A percentile compares a stretch with the other conserved stretches of the same genome.
These are phyloP conservation scores for Machimus rusticus DNA, from an alignment of 2,888 invertebrate genomes.

Conservation along the genomic window DNA sequence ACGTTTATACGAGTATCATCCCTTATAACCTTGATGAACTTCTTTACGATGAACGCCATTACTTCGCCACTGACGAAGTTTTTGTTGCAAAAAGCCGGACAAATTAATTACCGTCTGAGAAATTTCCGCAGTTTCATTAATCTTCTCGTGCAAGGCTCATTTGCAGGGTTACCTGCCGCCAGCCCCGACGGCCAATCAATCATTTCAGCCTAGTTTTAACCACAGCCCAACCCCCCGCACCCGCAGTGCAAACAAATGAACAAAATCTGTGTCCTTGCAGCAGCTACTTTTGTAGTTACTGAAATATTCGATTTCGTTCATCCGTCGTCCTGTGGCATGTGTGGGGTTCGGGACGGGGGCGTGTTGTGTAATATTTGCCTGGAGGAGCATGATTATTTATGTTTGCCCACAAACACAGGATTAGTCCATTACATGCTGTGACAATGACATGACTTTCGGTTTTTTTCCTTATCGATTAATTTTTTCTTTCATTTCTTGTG, in stretches of 20 bases:
- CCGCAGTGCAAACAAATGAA: not conserved
- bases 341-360: not conserved
- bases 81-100: not conserved
- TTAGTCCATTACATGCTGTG: not conserved
- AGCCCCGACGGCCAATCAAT: not conserved
- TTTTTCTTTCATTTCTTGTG: not conserved
- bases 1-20: not conserved
- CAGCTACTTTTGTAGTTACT: not conserved
- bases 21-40: not conserved
- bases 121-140: not conserved
- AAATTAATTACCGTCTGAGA: not conserved
- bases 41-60: not conserved
- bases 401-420: not conserved
- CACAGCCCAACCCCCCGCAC: not conserved
- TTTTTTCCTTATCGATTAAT: not conserved
- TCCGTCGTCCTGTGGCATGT: not conserved
- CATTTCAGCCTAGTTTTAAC: not conserved
- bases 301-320: conserved; percentile 2
- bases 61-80: not conserved
- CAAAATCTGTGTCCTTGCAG: not conserved
- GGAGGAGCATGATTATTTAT: not conserved
- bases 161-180: not conserved
- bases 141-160: not conserved
- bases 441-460: not conserved
- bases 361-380: not conserved